Conservation (phyloP, 2,888 invertebrate species). For the Rhorus exstirpatorius region DNA sequence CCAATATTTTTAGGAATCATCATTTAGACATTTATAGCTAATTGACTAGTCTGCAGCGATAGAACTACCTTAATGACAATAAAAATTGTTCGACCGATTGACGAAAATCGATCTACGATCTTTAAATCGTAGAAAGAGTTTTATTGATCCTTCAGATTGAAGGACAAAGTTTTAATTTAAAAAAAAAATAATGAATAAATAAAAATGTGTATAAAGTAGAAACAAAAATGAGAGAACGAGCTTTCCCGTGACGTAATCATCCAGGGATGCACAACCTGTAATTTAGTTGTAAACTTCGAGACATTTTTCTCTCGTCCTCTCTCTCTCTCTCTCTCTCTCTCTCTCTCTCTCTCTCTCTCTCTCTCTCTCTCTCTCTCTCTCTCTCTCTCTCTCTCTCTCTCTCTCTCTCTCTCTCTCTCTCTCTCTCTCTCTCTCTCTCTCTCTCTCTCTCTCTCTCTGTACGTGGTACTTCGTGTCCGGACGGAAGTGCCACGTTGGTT, state of each 20-base stretch:
- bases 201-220: neutral
- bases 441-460: slow-evolving; percentile 24
- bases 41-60: too few relatives aligned
- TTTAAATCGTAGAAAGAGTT: too few relatives aligned
- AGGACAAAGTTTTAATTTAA: too few relatives aligned
- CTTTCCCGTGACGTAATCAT: neutral
- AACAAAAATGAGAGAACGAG: neutral
- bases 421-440: slow-evolving; percentile 21
- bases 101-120: too few relatives aligned
- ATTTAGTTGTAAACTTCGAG: slow-evolving; percentile 2
- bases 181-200: neutral
- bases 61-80: too few relatives aligned
- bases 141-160: too few relatives aligned
- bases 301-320: slow-evolving; percentile 16
- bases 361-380: slow-evolving; percentile 26
- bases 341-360: slow-evolving; percentile 33
- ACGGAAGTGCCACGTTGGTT: slow-evolving; percentile 81
- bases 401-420: neutral
- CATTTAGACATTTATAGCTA: too few relatives aligned
- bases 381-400: slow-evolving; percentile 17
- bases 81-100: too few relatives aligned
- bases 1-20: too few relatives aligned
- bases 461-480: slow-evolving; percentile 72
- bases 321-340: slow-evolving; percentile 12
- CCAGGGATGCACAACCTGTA: neutral